A percentile compares a stretch with the other conserved stretches of the same genome.
These are phyloP conservation scores for Opisthocomus hoazin DNA, from an alignment of 2,113 vertebrate genomes.

Conservation along the genomic window DNA sequence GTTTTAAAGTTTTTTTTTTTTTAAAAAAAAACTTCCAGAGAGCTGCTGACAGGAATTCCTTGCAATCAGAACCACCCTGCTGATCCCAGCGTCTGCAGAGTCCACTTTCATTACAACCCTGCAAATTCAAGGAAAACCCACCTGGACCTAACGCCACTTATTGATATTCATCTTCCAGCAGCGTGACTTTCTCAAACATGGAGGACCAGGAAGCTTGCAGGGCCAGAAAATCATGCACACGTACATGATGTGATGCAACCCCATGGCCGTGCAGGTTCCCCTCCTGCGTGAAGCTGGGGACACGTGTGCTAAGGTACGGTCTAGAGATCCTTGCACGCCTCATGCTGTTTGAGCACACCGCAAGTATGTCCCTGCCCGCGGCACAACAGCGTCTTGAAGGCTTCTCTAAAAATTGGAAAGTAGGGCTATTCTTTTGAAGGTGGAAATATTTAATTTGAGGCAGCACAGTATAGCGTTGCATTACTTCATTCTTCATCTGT, in stretches of 20 bases:
- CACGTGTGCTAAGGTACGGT: fast-evolving
- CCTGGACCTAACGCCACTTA: neutral
- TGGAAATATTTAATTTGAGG: neutral
- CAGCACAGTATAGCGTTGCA: neutral
- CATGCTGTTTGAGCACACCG: fast-evolving
- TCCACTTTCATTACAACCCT: neutral
- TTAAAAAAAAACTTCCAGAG: neutral
- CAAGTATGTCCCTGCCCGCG: neutral
- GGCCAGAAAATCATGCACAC: neutral
- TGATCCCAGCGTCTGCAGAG: neutral
- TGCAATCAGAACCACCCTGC: neutral
- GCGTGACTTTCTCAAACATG: fast-evolving
- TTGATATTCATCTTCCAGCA: neutral
- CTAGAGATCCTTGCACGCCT: fast-evolving
- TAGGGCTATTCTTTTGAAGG: neutral
- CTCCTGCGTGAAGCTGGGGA: neutral
- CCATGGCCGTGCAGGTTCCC: neutral
- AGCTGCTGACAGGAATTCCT: neutral
- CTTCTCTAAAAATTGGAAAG: neutral
- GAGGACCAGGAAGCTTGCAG: neutral
- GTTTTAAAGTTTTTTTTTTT: neutral
- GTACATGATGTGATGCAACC: fast-evolving
- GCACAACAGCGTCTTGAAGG: neutral
- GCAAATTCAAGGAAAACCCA: neutral
- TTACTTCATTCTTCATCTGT: neutral